Evolutionary conservation across 2,888 invertebrate genomes (phyloP).

Genomic region (Caenorhabditis sp.): DNA sequence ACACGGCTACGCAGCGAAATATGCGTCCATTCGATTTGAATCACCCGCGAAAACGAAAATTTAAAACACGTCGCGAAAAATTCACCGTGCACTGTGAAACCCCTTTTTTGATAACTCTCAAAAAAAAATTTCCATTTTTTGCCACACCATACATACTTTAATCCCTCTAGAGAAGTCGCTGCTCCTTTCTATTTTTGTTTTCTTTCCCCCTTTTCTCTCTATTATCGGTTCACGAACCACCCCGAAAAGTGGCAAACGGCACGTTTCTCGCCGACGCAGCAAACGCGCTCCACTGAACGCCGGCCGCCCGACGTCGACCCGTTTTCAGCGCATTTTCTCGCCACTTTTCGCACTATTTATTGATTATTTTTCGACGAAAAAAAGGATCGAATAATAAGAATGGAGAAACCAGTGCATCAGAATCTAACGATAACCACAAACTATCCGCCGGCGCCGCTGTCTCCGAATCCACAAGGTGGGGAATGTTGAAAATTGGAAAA

Average conservation of each 20-base stretch:
- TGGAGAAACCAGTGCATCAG: conserved; percentile 15
- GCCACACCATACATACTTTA: not conserved
- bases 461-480: conserved; percentile 49
- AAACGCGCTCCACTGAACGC: conserved; percentile 33
- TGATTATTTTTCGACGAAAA: not conserved
- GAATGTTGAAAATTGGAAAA: not conserved
- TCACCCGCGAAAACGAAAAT: too few species aligned
- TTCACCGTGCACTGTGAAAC: too few species aligned
- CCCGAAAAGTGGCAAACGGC: conserved; percentile 19
- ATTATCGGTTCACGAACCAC: not conserved
- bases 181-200: not conserved
- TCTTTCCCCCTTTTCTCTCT: not conserved
- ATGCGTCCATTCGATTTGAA: too few species aligned
- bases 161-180: not conserved
- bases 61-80: too few species aligned
- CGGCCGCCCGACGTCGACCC: conserved; percentile 1
- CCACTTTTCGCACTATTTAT: conserved; percentile 8
- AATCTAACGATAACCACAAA: conserved; percentile 28
- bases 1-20: too few species aligned
- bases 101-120: too few species aligned
- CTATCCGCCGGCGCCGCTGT: conserved; percentile 41
- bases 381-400: not conserved
- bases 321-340: conserved; percentile 3
- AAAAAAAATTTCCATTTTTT: too few species aligned
- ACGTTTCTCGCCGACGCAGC: not conserved